phyloP scores from a whole-genome alignment of 2,888 invertebrate genomes.

The Sepioteuthis lessoniana region DNA sequence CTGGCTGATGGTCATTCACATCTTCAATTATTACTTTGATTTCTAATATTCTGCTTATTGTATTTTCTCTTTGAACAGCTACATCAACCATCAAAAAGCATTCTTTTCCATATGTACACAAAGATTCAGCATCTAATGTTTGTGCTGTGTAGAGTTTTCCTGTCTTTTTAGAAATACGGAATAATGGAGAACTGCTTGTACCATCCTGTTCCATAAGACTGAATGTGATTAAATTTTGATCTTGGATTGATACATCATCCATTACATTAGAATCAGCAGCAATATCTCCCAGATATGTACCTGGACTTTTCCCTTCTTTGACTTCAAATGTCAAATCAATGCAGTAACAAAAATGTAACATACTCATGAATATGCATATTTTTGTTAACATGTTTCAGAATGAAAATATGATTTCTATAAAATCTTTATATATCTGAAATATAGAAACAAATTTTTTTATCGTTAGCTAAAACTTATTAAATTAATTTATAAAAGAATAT shows the following conservation, averaged over 20 bases:
- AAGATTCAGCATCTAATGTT: neutral
- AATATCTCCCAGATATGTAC: neutral
- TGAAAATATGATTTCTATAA: too few relatives aligned
- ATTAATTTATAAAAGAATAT: too few relatives aligned
- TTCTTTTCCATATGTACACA: too few relatives aligned
- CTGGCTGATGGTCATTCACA: neutral
- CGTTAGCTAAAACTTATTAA: too few relatives aligned
- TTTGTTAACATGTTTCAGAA: too few relatives aligned
- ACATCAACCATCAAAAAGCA: neutral
- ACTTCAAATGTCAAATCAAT: neutral
- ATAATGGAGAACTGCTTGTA: neutral
- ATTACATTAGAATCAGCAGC: neutral
- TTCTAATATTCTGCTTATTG: neutral
- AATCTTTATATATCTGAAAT: too few relatives aligned
- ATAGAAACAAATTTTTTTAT: too few relatives aligned
- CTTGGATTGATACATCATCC: neutral
- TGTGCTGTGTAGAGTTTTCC: neutral
- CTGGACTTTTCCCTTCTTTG: neutral
- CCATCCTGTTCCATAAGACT: constrained; percentile 14
- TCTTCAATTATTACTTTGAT: neutral
- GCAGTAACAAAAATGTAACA: too few relatives aligned
- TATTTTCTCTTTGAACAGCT: neutral
- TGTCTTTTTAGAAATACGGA: neutral
- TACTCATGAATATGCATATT: too few relatives aligned
- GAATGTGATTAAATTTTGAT: neutral